These are phyloP conservation scores for Phalacrocorax aristotelis DNA, from an alignment of 2,113 vertebrate genomes.

Conservation along the genomic window DNA sequence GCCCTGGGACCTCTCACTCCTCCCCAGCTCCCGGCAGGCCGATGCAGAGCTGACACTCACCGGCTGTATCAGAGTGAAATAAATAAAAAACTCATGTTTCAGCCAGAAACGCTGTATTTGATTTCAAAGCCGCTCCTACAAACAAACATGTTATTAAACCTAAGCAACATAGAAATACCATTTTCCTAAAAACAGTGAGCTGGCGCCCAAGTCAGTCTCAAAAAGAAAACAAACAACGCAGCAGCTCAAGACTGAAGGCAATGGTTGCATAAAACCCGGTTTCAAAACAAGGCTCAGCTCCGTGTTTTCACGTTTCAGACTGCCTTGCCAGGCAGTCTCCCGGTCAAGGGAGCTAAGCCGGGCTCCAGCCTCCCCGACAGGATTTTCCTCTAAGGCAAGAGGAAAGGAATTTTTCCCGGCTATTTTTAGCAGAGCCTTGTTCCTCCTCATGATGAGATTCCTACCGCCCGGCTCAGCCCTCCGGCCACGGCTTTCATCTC, in stretches of 20 bases:
- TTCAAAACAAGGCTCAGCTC: background rate
- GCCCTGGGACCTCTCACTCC: background rate
- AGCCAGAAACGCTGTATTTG: background rate
- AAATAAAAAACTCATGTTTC: background rate
- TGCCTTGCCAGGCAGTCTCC: background rate
- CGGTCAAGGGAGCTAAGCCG: background rate
- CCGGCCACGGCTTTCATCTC: background rate
- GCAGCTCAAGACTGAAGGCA: background rate
- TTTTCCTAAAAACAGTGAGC: background rate
- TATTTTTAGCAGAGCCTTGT: conserved; percentile 27
- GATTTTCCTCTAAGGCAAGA: background rate
- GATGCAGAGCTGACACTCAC: no score
- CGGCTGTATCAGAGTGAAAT: accelerated
- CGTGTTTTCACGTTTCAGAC: background rate
- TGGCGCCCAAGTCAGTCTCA: background rate
- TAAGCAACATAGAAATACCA: background rate
- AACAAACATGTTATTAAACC: background rate
- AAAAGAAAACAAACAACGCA: background rate
- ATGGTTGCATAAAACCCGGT: background rate
- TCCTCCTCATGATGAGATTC: background rate
- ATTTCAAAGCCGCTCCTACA: background rate
- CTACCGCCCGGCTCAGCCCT: background rate
- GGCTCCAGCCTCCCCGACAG: background rate
- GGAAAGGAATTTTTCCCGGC: conserved; percentile 22
- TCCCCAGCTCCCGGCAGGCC: background rate